Evolutionary conservation across 2,797 vertebrate species (phyloP), one percentile per base, ranked within the genome.

Genomic region (Rhinoraja longicauda): DNA sequence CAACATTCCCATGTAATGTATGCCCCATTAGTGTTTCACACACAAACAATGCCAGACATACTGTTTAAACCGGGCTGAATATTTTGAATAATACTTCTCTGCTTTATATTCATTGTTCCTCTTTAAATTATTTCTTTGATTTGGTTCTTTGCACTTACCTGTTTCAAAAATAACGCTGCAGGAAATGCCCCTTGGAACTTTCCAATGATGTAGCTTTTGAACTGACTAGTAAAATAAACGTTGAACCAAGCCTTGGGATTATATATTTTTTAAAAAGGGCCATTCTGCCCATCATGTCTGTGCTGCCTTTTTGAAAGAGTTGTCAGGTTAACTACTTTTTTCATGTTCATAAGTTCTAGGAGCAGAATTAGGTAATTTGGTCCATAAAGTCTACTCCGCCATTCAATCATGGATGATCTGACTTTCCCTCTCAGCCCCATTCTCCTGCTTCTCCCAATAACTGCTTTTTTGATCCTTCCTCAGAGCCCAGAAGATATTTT

Each of bases 1-100:
- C 62, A 88, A 88, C 84, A 88, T 88, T 88, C 84, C 84, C 62
- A 88, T 67, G 62, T 67, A 64, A 67, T 67, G 17, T 88, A 88
- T 67, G 59, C 32, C n/a, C 7, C 62, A 88, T 88, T 88, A 88
- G 62, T 67, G 84, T 88, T 88, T 88, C 84, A 88, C 62, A 36
- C 62, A 67, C n/a, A 88, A 88, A 88, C 17, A 88, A 67, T 64
- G 64, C 62, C n/a, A 88, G 32, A 64, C 29, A 62, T 64, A 36
- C 21, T 21, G n/a, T 88, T 88, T 62, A 86, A 86, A n/a, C 24
- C 64, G 84, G 84, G 36, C 59, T 88, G 84, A 88, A 67, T 67
- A 36, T 88, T 21, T 67, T 67, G 62, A 67, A 88, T 88, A 88
- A 88, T 88, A 88, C 64, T 64, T 32, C 57, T 32, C 84, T 88